These are phyloP conservation scores for Nestor notabilis DNA, from an alignment of 2,113 vertebrate genomes.

Conservation along the genomic window DNA sequence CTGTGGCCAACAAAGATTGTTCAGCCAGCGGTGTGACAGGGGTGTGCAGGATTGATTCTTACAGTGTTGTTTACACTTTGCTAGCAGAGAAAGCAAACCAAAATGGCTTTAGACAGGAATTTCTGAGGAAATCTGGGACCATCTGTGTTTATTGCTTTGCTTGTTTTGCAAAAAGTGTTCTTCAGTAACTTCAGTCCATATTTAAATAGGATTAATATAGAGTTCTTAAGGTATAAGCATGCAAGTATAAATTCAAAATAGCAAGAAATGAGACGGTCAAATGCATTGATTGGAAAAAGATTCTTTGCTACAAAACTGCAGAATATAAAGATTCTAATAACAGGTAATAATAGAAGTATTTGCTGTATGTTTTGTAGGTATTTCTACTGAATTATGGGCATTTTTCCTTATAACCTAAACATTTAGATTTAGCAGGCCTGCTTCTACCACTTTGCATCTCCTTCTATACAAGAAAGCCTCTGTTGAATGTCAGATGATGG, in stretches of 20 bases:
- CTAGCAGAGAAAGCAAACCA: not conserved
- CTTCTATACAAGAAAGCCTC: not conserved
- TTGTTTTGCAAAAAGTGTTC: not conserved
- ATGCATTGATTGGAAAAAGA: not conserved
- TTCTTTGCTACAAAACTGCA: not conserved
- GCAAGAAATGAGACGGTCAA: not conserved
- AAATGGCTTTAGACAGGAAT: not conserved
- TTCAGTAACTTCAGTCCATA: not conserved
- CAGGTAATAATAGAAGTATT: not conserved
- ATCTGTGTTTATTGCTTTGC: not conserved
- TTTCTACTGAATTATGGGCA: not conserved
- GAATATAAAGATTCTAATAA: not conserved
- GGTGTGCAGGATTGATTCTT: conserved; percentile 39
- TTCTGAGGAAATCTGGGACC: not conserved
- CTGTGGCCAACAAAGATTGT: not conserved
- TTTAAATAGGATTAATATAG: not conserved
- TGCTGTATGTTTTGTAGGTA: not conserved
- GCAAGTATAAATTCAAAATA: not conserved
- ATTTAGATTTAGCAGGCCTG: not conserved
- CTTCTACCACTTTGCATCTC: not conserved
- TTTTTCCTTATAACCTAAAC: not conserved
- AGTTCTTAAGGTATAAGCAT: not conserved
- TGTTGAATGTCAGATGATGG: not conserved
- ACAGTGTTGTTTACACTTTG: not conserved
- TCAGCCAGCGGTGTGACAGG: not conserved